These are phyloP conservation scores for Ciconia boyciana DNA, from an alignment of 2,113 vertebrate species.

Conservation along the genomic window DNA sequence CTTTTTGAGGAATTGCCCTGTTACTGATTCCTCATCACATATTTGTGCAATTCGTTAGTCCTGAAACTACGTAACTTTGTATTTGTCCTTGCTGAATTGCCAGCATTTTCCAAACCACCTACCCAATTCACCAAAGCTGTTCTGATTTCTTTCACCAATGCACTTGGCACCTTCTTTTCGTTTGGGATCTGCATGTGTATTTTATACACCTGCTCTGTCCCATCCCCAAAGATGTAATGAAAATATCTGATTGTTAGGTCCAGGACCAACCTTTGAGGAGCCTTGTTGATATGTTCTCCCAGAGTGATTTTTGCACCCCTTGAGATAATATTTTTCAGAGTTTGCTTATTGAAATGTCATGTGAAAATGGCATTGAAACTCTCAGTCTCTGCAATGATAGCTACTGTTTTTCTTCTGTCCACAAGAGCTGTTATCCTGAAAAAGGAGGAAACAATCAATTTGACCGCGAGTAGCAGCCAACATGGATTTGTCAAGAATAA, in stretches of 20 bases:
- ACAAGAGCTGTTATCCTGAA: neutral
- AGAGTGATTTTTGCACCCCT: neutral
- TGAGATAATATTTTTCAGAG: neutral
- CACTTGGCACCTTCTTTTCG: neutral
- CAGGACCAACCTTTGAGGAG: neutral
- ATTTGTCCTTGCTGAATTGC: neutral
- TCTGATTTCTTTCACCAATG: neutral
- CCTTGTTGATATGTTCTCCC: neutral
- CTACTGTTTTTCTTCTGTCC: neutral
- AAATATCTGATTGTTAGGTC: neutral
- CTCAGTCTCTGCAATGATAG: accelerated
- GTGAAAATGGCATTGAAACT: neutral
- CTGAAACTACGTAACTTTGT: neutral
- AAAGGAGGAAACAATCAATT: neutral
- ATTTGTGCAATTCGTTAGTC: neutral
- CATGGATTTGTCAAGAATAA: neutral
- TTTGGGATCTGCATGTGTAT: neutral
- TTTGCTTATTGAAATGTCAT: neutral
- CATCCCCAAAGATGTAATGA: neutral
- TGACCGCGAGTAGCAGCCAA: neutral
- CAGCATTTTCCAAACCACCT: neutral
- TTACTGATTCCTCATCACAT: neutral
- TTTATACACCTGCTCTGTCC: neutral
- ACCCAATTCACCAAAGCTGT: neutral
- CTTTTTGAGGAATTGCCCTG: neutral